These are phyloP conservation scores for Thunnus thynnus DNA, from an alignment of 2,113 vertebrate species.

Conservation along the genomic window DNA sequence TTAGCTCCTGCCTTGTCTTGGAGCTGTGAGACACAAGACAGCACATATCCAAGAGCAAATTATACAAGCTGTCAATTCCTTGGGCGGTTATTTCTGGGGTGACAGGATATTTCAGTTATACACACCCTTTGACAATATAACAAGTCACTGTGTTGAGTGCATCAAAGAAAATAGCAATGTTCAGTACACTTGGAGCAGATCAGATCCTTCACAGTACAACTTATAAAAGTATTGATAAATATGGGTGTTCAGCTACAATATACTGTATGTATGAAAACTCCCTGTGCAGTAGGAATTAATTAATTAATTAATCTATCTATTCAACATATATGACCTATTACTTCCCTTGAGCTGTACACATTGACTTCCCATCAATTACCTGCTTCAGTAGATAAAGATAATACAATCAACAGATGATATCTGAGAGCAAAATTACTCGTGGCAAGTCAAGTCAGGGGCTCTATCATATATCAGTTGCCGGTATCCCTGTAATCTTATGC, in stretches of 20 bases:
- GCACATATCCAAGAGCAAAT: neutral
- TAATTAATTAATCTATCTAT: neutral
- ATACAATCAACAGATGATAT: slow-evolving; percentile 11
- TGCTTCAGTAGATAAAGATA: slow-evolving; percentile 7
- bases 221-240: neutral
- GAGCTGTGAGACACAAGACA: neutral
- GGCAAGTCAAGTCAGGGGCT: neutral
- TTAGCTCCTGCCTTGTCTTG: neutral
- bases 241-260: neutral
- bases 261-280: neutral
- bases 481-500: neutral
- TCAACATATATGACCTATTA: neutral
- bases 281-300: neutral
- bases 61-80: neutral
- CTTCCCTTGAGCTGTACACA: neutral
- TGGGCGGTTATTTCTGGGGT: neutral
- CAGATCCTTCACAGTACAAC: too few relatives aligned
- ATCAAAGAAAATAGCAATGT: neutral
- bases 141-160: neutral
- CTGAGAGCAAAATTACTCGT: neutral
- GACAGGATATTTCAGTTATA: neutral
- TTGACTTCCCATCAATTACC: neutral
- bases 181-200: too few relatives aligned
- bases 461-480: slow-evolving; percentile 17
- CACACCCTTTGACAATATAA: neutral